Base-by-base conservation (phyloP, 2,113 vertebrate genomes). In the Azemiops feae region DNA sequence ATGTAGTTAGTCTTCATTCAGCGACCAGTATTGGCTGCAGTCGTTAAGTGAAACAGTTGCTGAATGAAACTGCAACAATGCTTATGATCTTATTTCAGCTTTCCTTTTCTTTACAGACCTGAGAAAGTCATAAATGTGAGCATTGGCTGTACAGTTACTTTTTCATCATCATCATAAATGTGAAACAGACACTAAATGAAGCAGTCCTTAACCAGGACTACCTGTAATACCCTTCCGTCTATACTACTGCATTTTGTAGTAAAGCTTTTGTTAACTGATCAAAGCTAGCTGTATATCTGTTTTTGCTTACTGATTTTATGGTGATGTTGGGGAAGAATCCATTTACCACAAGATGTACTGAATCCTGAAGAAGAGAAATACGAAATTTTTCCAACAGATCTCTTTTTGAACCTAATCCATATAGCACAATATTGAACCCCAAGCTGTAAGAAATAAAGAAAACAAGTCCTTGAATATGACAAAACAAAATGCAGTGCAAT, bases 281-380 rank as follows among this genome's bases (percentile, higher is more conserved):
- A 89, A 89, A 89, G 30, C 52, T 34, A 43, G 85, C 3, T 85
- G 5, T 90, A 25, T 12, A 14, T 88, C 96, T 94, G 57, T 47
- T 92, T 94, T 96, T 55, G 97, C 99, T 97, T 95, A 99, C 99
- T 86, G 98, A 98, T 98, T 98, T 99, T 60, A 99, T 98, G 87
- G 98, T 99, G 92, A 99, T 99, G 94, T 98, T 98, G 87, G 99
- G 99, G 95, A 99, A 99, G 95, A 99, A 99, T 91, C 99, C 99
- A 39, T 99, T 99, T 96, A 99, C 96, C 95, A 99, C 99, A 91
- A 99, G 94, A 91, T 99, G 99, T 93, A 98, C 87, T 87, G 97
- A 98, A 95, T 98, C 96, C 50, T 97, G 97, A 93, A 99, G 97
- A 96, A 98, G 88, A 90, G 97, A 97, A 10, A 94, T 95, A 88